Evolutionary conservation across 64 coral and sea anemone genomes (phyloP).

Genomic region (Montipora capricornis): DNA sequence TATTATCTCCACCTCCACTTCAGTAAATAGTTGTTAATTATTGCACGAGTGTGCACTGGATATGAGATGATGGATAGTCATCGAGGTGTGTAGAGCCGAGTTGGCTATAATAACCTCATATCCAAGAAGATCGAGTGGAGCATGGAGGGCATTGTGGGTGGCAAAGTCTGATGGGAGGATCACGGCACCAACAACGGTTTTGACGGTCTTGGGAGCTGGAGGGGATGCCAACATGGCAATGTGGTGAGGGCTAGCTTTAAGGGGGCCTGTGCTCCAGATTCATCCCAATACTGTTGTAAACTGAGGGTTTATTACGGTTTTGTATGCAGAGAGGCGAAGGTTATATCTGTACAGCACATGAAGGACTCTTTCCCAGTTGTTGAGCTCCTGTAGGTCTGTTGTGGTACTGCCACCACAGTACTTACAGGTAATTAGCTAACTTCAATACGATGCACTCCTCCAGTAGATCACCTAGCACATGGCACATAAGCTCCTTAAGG

Average conservation of each 20-base stretch:
- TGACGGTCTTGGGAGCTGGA: conserved; percentile 28
- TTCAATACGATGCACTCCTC: conserved; percentile 27
- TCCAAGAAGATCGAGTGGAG: no score
- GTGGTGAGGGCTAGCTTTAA: neutral
- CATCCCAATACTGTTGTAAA: conserved; percentile 28
- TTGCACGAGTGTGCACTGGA: no score
- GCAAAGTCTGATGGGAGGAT: no score
- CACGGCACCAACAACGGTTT: neutral
- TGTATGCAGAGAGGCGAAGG: conserved; percentile 42
- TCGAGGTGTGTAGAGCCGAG: no score
- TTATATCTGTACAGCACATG: neutral
- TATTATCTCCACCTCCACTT: no score
- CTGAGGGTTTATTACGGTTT: conserved; percentile 33
- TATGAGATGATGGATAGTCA: no score
- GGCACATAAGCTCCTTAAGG: conserved; percentile 68
- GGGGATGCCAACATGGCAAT: no score
- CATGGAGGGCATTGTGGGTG: no score
- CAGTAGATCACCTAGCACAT: conserved; percentile 31
- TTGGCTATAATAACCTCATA: no score
- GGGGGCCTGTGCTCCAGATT: conserved; percentile 23
- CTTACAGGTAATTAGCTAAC: conserved; percentile 36
- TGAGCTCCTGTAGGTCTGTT: neutral
- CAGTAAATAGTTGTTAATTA: no score
- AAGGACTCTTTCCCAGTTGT: neutral
- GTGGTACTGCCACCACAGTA: neutral